Base-by-base conservation (phyloP, 1,140 invertebrate genomes). In the Drosophila mauritiana region DNA sequence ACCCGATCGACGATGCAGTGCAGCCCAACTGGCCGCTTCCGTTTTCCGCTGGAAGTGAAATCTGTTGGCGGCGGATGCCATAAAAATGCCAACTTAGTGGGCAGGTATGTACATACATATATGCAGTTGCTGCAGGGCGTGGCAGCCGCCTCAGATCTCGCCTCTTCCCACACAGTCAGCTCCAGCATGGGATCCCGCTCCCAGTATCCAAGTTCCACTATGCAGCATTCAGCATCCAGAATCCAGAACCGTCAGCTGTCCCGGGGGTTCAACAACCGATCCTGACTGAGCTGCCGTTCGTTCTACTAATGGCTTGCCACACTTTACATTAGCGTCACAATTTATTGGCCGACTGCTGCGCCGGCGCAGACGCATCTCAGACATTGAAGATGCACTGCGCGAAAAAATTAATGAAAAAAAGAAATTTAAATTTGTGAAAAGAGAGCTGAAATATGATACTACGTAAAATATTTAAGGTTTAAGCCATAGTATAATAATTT, bases 1-100 rank as follows among this genome's bases (percentile, higher is more conserved):
- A 20, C 57, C 56, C 34, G 63, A 27, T 49, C 48, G 12, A 34
- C 48, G n/a, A 31, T 46, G 34, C 40, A 27, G 22, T 40, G 68
- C 54, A 45, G 40, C 64, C 73, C 72, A 86, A 86, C 81, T 78
- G 67, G 64, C 68, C 62, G 80, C 84, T 88, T 88, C 84, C 84
- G 84, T 89, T 88, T 88, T 89, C 84, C 84, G 84, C 84, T 88
- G 83, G 83, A 86, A 86, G 84, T 86, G 83, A 86, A 86, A 83
- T 89, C 83, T 83, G 52, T 77, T 67, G 15, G 69, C 74, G 69
- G 70, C 83, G 83, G 83, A 86, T 81, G 84, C 70, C 84, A 79
- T 86, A 86, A 88, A 88, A 86, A 88, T 86, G 83, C 79, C 83
- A 68, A 79, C 67, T 69, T 67, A 84, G 80, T 77, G 58, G 49